Percentiles rank a stretch among this genome's conserved stretches.
Conservation (phyloP, 2,113 vertebrate species). For the Otus sunia region DNA sequence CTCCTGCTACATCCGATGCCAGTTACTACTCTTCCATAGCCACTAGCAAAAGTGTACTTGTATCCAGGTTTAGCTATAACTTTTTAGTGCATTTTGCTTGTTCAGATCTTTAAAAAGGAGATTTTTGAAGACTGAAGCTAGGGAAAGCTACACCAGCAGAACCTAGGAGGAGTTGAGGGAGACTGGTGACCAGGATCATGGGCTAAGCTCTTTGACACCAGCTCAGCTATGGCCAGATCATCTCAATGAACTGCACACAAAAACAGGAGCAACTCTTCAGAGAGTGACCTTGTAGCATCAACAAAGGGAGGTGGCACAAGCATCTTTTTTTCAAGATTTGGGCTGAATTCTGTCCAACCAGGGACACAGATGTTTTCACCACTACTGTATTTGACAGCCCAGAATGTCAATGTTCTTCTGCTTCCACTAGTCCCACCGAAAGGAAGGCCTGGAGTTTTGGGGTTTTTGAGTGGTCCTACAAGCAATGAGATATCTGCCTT, state of each 20-base stretch:
- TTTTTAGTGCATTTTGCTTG: not conserved
- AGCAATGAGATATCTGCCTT: not conserved
- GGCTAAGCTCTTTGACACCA: not conserved
- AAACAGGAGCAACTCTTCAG: not conserved
- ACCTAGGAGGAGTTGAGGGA: not conserved
- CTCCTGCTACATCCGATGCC: not conserved
- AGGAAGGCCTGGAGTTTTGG: not conserved
- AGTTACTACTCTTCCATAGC: not conserved
- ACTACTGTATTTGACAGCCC: not conserved
- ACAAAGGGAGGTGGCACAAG: not conserved
- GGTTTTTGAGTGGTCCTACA: not conserved
- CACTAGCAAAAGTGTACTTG: fast-evolving
- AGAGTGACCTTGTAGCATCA: not conserved
- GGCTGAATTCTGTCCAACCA: not conserved
- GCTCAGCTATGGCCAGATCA: not conserved
- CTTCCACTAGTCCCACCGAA: not conserved
- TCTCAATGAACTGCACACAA: not conserved
- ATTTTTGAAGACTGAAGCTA: not conserved
- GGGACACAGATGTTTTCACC: fast-evolving
- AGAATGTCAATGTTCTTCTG: not conserved
- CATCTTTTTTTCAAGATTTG: not conserved
- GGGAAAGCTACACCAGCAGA: not conserved
- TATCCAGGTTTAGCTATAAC: not conserved
- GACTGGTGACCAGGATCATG: not conserved
- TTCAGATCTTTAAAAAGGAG: not conserved